phyloP scores from a whole-genome alignment of 2,113 vertebrate species.

The Scartelaos histophorus region DNA sequence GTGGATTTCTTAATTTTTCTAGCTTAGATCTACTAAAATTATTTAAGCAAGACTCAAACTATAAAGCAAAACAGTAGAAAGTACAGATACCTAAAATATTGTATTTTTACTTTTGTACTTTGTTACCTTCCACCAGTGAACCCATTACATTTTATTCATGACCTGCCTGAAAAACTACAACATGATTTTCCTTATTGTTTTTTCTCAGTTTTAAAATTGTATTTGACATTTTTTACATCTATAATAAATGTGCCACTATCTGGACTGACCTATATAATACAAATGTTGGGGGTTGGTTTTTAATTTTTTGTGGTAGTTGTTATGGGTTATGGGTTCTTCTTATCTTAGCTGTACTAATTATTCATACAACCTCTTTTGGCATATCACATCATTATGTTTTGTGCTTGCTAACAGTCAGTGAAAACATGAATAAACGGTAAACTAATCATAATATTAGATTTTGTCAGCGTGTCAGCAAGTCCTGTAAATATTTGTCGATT shows the following conservation, averaged over 20 bases:
- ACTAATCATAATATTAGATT: conserved; percentile 14
- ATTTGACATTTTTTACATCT: no score
- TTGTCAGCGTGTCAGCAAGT: conserved; percentile 29
- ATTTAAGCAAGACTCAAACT: no score
- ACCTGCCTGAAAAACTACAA: neutral
- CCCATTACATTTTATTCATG: neutral
- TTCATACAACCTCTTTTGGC: neutral
- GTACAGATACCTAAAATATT: no score
- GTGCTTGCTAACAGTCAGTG: neutral
- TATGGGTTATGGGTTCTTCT: neutral
- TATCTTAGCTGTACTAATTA: no score
- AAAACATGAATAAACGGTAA: neutral
- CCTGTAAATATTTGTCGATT: conserved; percentile 53
- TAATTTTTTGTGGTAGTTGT: neutral
- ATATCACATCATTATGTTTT: neutral
- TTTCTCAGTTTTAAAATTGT: no score
- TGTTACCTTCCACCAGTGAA: neutral
- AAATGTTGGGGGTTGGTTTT: neutral
- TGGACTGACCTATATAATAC: neutral
- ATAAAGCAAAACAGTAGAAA: no score
- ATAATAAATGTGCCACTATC: no score
- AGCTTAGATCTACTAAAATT: no score
- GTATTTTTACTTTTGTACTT: no score
- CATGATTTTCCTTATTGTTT: no score
- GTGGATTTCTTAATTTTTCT: no score